Conservation (phyloP, 2,113 vertebrate genomes). For the Tringa solitaria region DNA sequence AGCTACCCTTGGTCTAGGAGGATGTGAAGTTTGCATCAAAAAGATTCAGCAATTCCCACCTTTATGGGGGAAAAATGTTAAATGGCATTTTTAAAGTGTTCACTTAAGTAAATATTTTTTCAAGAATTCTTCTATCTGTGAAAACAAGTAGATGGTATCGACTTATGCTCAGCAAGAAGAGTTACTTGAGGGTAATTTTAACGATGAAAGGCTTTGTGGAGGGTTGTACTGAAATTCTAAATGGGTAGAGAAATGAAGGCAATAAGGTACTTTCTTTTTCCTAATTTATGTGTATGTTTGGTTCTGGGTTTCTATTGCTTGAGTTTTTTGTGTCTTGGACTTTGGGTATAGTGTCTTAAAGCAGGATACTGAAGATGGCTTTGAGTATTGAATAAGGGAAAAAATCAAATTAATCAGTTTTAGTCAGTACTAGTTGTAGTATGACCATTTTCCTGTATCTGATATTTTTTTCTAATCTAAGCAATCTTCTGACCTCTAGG, state of each 20-base stretch:
- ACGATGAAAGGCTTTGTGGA: not conserved
- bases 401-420: not conserved
- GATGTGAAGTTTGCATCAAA: not conserved
- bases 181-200: not conserved
- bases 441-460: not conserved
- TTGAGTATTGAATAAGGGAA: not conserved
- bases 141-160: not conserved
- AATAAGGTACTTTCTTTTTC: not conserved
- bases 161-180: not conserved
- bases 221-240: not conserved
- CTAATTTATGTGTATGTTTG: not conserved
- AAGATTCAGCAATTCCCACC: not conserved
- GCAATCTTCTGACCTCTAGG: not conserved
- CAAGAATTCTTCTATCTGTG: not conserved
- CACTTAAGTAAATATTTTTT: not conserved
- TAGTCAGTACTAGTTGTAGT: not conserved
- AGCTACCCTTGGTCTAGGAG: not conserved
- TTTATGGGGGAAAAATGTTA: not conserved
- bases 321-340: not conserved
- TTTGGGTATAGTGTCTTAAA: not conserved
- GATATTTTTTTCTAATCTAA: not conserved
- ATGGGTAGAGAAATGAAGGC: not conserved
- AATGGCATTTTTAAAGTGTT: not conserved
- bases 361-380: not conserved
- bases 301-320: not conserved